Conservation (phyloP, 2,888 invertebrate species). For the Idaea dimidiata region DNA sequence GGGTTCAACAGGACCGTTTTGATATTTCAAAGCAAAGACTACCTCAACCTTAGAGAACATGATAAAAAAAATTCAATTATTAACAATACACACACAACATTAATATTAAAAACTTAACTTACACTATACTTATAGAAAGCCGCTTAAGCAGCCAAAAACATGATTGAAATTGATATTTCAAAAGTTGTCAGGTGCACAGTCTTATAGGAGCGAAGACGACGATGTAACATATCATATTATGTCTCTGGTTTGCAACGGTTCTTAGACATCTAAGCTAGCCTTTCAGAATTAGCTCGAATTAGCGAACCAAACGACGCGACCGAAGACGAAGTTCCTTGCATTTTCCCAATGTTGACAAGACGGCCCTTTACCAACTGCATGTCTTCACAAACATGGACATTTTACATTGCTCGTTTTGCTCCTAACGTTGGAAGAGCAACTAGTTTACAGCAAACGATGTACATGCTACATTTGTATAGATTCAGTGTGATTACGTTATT, state of each 20-base stretch:
- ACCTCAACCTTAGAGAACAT: no score
- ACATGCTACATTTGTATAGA: conserved; percentile 14
- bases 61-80: no score
- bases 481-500: conserved; percentile 18
- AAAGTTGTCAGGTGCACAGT: no score
- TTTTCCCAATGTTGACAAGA: conserved; percentile 59
- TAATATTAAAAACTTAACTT: no score
- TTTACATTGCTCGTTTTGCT: conserved; percentile 27
- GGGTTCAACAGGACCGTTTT: no score
- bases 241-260: conserved; percentile 29
- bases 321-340: conserved; percentile 44
- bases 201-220: no score
- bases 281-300: conserved; percentile 54
- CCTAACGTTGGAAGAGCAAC: rapidly evolving
- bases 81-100: no score
- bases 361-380: conserved; percentile 30
- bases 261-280: conserved; percentile 19
- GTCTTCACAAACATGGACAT: conserved; percentile 19
- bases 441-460: conserved; percentile 32
- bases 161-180: no score
- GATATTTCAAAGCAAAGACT: no score
- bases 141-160: no score
- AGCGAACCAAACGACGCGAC: conserved; percentile 57
- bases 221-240: no score
- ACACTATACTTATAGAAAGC: no score